These are phyloP conservation scores for Lindbergichthys nudifrons DNA, from an alignment of 2,797 vertebrate genomes.

Conservation along the genomic window DNA sequence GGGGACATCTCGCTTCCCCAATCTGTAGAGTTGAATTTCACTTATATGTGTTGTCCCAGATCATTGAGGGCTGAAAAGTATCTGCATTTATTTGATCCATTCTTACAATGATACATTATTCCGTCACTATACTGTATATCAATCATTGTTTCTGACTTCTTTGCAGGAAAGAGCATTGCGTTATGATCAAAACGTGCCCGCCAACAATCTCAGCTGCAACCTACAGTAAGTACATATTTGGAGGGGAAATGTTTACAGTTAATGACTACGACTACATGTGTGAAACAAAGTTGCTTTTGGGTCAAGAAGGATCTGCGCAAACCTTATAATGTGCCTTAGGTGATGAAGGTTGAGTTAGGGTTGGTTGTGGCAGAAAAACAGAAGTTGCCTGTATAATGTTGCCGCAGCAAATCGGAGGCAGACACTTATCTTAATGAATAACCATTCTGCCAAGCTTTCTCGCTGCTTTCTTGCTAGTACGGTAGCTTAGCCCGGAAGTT, in stretches of 20 bases:
- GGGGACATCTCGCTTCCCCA: background rate
- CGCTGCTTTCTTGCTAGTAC: too few relatives aligned
- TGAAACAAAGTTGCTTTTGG: too few relatives aligned
- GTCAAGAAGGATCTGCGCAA: background rate
- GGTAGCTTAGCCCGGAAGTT: too few relatives aligned
- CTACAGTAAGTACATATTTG: background rate
- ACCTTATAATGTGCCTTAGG: background rate
- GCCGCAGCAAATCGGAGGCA: too few relatives aligned
- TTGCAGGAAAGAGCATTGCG: constrained; percentile 8
- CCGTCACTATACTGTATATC: background rate
- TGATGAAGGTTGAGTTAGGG: background rate
- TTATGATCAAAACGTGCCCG: constrained; percentile 13
- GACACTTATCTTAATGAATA: too few relatives aligned
- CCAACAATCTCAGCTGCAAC: background rate
- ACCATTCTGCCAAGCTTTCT: too few relatives aligned
- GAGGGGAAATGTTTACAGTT: background rate
- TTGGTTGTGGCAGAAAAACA: background rate
- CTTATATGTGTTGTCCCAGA: background rate
- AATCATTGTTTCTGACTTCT: background rate
- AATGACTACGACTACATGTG: background rate
- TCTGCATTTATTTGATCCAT: background rate
- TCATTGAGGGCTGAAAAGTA: background rate
- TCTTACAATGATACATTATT: background rate
- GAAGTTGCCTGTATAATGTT: background rate
- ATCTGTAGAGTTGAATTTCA: background rate